phyloP scores from a whole-genome alignment of 2,113 vertebrate species.

The Megaceryle maxima region DNA sequence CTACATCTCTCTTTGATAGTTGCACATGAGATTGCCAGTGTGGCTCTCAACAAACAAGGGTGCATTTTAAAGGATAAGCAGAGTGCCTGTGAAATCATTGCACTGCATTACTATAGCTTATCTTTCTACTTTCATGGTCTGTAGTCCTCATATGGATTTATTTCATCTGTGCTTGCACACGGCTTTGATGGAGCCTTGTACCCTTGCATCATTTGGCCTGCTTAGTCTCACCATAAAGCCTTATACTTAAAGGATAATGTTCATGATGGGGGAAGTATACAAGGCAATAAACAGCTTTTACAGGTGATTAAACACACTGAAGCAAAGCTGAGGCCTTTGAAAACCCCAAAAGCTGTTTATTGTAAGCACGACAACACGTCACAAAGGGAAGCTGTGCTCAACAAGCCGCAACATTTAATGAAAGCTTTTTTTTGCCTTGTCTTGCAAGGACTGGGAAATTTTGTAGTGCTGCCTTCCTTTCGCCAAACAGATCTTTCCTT shows the following conservation, averaged over 20 bases:
- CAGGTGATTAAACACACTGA: constrained; percentile 55
- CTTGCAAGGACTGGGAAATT: neutral
- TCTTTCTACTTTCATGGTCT: constrained; percentile 15
- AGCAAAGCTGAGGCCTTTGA: constrained; percentile 48
- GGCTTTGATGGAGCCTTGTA: neutral
- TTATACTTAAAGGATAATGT: constrained; percentile 44
- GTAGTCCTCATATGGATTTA: constrained; percentile 24
- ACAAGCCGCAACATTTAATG: constrained; percentile 16
- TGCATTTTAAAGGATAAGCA: constrained; percentile 7
- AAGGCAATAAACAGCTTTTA: constrained; percentile 59
- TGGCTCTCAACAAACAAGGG: neutral
- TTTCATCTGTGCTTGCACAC: neutral
- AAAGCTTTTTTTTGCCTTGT: constrained; percentile 19
- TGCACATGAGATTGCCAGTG: neutral
- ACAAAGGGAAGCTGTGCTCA: constrained; percentile 4
- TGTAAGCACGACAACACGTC: neutral
- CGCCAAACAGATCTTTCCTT: neutral
- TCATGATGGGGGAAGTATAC: constrained; percentile 25
- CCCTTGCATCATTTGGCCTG: constrained; percentile 1
- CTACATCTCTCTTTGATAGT: neutral
- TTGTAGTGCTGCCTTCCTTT: neutral
- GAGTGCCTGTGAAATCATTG: neutral
- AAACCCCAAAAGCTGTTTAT: constrained; percentile 51
- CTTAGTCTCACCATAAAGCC: neutral
- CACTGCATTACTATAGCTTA: constrained; percentile 3